Conservation (phyloP, 2,113 vertebrate species). For the Psammodynastes pulverulentus region DNA sequence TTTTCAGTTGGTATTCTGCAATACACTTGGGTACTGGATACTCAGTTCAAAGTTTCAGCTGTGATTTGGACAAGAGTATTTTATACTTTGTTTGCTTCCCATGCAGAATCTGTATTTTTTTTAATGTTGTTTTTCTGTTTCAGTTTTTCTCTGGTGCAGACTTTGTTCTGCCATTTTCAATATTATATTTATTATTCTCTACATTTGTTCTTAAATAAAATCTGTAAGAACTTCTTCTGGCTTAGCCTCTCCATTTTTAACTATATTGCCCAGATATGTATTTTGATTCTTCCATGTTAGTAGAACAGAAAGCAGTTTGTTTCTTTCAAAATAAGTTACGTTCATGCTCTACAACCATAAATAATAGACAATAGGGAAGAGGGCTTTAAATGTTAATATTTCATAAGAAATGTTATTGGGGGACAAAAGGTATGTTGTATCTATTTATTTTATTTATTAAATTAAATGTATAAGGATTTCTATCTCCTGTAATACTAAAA, state of each 20-base stretch:
- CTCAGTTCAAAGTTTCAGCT: neutral
- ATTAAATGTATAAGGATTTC: neutral
- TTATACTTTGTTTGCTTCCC: slow-evolving; percentile 14
- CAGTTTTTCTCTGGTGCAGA: slow-evolving; percentile 32
- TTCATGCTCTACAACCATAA: neutral
- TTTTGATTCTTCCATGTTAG: neutral
- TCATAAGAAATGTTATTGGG: neutral
- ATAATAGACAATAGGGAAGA: neutral
- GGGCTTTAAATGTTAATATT: neutral
- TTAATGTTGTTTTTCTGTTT: slow-evolving; percentile 18
- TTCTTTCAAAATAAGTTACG: neutral
- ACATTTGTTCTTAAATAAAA: slow-evolving; percentile 53
- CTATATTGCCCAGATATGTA: neutral
- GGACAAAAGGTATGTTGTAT: neutral
- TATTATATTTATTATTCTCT: slow-evolving; percentile 38
- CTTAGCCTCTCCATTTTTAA: slow-evolving; percentile 22
- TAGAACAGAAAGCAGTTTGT: neutral
- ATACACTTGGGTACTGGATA: neutral
- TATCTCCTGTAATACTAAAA: neutral
- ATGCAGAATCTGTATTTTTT: slow-evolving; percentile 17
- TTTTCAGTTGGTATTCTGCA: neutral
- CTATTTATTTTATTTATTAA: neutral
- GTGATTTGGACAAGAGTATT: neutral
- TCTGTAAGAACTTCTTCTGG: slow-evolving; percentile 11
- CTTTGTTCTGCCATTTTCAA: slow-evolving; percentile 31